Conservation (phyloP, 2,797 vertebrate species). For the Ambastaia sidthimunki region DNA sequence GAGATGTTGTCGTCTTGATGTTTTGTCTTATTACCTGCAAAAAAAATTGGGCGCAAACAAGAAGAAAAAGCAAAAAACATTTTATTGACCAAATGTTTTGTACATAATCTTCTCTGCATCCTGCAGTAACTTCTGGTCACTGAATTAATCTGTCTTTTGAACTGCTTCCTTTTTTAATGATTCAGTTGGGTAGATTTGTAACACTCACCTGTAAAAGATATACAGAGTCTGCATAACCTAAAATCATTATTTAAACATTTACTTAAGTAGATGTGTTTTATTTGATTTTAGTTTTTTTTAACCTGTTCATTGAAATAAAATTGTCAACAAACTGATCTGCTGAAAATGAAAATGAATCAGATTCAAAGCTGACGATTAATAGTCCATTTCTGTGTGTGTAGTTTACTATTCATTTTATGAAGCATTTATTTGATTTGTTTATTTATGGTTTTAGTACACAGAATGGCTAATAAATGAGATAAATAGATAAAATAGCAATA, state of each 20-base stretch:
- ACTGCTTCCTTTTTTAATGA: background rate
- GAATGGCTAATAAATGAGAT: background rate
- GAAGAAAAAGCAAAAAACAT: constrained; percentile 17
- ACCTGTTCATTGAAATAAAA: background rate
- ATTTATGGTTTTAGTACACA: background rate
- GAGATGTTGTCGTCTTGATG: constrained; percentile 41
- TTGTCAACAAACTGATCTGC: background rate
- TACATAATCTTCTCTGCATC: background rate
- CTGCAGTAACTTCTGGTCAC: background rate
- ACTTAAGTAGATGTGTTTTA: too few species aligned
- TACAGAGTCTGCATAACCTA: background rate
- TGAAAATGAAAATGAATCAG: background rate
- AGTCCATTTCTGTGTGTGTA: too few species aligned
- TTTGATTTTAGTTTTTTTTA: background rate
- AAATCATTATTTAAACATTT: background rate
- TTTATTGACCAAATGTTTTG: constrained; percentile 26
- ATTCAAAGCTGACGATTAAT: background rate
- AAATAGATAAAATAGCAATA: background rate
- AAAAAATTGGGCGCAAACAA: constrained; percentile 31
- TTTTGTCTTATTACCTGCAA: constrained; percentile 52
- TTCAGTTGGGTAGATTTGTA: background rate
- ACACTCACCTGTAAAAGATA: background rate
- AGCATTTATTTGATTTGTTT: background rate
- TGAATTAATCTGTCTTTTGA: background rate
- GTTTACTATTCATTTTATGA: background rate